Base-by-base conservation (phyloP, 2,113 vertebrate genomes). In the Oncorhynchus gorbuscha region DNA sequence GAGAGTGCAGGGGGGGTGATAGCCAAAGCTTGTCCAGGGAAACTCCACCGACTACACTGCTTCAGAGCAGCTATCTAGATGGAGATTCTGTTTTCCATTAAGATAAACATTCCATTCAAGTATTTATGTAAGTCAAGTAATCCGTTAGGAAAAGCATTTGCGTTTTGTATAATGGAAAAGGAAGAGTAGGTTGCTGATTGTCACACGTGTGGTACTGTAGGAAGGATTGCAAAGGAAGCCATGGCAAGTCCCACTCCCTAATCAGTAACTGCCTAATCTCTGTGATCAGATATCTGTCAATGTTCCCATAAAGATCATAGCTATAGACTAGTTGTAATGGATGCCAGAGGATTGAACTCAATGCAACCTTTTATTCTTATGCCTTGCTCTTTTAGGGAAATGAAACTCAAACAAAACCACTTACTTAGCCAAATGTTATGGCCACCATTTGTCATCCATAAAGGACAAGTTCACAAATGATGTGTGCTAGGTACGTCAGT, bases 1-100 rank as follows among this genome's bases (percentile, higher is more conserved):
- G 28, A 72, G 79, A 73, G 45, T 51, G 20, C 8, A 48, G 39
- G 69, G 22, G 3, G 14, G 80, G 76, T 39, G 22, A 45, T 71
- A 79, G 22, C 49, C 45, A 20, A 32, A 32, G 11, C 28, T 59
- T 32, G n/a, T n/a, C 26, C 51, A 75, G 82, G 83, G 86, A 83
- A 88, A 87, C 58, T 90, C 85, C 81, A 78, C 75, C 79, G 75
- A 73, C 84, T 75, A 65, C 77, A 48, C 39, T 64, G 7, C 55
- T 76, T 20, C 51, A 55, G 24, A 67, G 26, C 72, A 69, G 24
- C 18, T 24, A 28, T 75, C 24, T 73, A 75, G 78, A 86, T 85
- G 18, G 51, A 4, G 20, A 22, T 62, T n/a, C 59, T 16, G n/a
- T 24, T 62, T 8, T 22, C 59, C 59, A 20, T 20, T 3, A 13